These are phyloP conservation scores for Monarcha castaneiventris DNA, from an alignment of 2,113 vertebrate genomes.

Conservation along the genomic window DNA sequence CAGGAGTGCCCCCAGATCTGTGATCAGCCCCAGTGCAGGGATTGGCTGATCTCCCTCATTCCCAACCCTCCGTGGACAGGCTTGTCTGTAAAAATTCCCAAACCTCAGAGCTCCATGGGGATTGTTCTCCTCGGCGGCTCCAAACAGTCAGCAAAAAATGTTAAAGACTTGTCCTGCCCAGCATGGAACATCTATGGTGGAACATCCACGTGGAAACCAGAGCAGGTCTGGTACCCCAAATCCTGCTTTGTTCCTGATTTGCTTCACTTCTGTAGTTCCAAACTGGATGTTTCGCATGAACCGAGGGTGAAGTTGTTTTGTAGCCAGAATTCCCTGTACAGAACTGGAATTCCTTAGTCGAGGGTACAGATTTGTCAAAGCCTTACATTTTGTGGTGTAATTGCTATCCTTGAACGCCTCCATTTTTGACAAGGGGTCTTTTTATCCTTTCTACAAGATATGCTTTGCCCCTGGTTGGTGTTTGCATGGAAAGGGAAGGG, in stretches of 20 bases:
- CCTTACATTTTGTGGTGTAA: constrained; percentile 59
- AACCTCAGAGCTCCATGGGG: not conserved
- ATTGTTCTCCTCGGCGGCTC: not conserved
- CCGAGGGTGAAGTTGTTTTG: not conserved
- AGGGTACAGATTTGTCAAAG: constrained; percentile 48
- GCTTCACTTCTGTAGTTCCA: not conserved
- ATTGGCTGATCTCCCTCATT: not conserved
- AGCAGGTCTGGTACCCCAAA: not conserved
- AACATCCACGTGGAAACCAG: not conserved
- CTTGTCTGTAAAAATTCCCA: not conserved
- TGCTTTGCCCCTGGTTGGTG: constrained; percentile 46
- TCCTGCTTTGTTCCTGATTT: not conserved
- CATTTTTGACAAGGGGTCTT: constrained; percentile 64
- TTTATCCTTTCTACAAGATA: constrained; percentile 67
- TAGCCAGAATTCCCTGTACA: constrained; percentile 61
- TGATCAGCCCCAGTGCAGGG: not conserved
- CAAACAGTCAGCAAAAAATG: not conserved
- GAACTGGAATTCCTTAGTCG: not conserved
- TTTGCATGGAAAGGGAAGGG: constrained; percentile 60
- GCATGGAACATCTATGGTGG: not conserved
- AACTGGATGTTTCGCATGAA: not conserved
- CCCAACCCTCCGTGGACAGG: not conserved
- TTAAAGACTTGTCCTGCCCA: not conserved
- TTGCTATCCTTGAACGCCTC: constrained; percentile 58
- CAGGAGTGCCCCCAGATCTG: not conserved